Conservation (phyloP, 2,113 vertebrate genomes). For the Opisthocomus hoazin region DNA sequence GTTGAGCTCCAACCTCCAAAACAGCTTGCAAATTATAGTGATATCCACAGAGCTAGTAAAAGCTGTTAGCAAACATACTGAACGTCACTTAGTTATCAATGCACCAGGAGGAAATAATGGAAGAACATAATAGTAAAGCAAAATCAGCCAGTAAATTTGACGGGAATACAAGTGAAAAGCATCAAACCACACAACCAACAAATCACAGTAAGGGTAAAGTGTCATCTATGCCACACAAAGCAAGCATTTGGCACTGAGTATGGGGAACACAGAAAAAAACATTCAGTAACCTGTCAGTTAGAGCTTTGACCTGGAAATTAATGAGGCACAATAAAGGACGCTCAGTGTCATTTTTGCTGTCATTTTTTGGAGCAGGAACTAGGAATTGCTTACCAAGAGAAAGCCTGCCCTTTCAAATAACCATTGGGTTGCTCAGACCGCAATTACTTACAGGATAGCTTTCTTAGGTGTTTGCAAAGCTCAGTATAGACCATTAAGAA, state of each 20-base stretch:
- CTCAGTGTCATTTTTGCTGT: not conserved
- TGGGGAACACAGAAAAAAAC: not conserved
- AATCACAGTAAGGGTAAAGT: not conserved
- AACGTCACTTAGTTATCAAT: not conserved
- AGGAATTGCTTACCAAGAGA: not conserved
- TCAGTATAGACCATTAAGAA: not conserved
- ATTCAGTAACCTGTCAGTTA: not conserved
- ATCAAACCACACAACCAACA: not conserved
- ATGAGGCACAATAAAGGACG: not conserved
- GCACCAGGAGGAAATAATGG: not conserved
- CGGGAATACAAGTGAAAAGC: not conserved
- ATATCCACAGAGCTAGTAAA: not conserved
- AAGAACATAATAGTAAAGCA: not conserved
- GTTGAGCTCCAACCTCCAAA: not conserved
- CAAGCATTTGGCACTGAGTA: not conserved
- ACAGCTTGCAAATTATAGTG: not conserved
- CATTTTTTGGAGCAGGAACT: not conserved
- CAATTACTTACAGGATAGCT: not conserved
- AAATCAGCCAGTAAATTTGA: not conserved
- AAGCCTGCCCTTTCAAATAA: not conserved
- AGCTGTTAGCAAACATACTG: not conserved
- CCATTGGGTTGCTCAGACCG: not conserved
- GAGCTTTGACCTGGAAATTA: not conserved
- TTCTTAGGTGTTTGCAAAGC: not conserved
- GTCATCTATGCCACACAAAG: not conserved